Percentiles rank a stretch among this genome's conserved stretches.
Conservation (phyloP, 2,888 invertebrate genomes). For the Anthophora plumipes region DNA sequence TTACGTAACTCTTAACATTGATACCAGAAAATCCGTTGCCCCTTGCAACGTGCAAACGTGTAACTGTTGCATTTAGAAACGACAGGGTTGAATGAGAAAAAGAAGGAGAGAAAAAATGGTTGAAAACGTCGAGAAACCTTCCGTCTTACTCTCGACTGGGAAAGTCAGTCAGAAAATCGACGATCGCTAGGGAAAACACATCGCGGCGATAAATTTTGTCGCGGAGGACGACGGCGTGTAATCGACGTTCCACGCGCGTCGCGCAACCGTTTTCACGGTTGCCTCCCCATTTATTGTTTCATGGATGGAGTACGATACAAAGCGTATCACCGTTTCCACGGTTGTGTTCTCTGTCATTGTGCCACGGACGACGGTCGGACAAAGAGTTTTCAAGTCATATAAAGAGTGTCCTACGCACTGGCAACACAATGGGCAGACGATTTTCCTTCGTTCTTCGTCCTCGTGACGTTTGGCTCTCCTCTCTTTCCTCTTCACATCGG, state of each 20-base stretch:
- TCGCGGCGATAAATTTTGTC: slow-evolving; percentile 5
- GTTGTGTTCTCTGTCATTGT: slow-evolving; percentile 50
- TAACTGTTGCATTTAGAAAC: too few relatives aligned
- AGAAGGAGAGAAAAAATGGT: background rate
- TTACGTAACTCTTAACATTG: too few relatives aligned
- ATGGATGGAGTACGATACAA: slow-evolving; percentile 41
- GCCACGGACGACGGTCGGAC: slow-evolving; percentile 33
- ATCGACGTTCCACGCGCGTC: slow-evolving; percentile 12
- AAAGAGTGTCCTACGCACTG: slow-evolving; percentile 47
- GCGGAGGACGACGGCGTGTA: slow-evolving; percentile 2
- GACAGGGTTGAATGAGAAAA: too few relatives aligned
- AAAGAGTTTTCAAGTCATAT: slow-evolving; percentile 56
- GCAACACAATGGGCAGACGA: slow-evolving; percentile 43
- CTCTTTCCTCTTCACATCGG: too few relatives aligned
- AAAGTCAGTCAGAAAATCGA: background rate
- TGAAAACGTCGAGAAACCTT: background rate
- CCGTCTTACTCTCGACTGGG: background rate
- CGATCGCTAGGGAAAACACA: background rate
- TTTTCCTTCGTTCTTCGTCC: slow-evolving; percentile 34
- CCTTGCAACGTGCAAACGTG: too few relatives aligned
- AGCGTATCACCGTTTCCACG: slow-evolving; percentile 57
- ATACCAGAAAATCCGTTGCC: too few relatives aligned
- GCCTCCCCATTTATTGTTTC: slow-evolving; percentile 54
- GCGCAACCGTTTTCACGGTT: slow-evolving; percentile 42
- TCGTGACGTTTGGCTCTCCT: background rate